A percentile compares a stretch with the other conserved stretches of the same genome.
Conservation (phyloP, 2,888 invertebrate species). For the Limnephilus rhombicus region DNA sequence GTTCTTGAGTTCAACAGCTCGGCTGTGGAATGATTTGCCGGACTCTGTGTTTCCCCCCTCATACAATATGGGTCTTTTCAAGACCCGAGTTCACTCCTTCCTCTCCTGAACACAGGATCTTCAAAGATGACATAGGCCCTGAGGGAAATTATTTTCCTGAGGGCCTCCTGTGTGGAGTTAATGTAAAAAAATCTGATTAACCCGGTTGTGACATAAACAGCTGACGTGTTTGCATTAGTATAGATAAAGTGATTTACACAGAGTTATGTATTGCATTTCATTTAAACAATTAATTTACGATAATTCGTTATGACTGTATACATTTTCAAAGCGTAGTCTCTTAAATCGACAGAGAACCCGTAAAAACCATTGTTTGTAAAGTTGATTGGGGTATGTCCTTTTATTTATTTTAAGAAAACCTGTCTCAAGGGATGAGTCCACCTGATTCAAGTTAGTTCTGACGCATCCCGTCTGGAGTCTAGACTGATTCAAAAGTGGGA, state of each 20-base stretch:
- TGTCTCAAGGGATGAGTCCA: background rate
- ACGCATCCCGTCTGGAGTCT: slow-evolving; percentile 20
- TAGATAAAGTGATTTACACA: background rate
- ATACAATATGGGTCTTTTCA: too few relatives aligned
- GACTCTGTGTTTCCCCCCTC: too few relatives aligned
- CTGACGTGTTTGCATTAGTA: background rate
- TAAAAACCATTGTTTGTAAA: background rate
- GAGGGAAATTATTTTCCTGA: too few relatives aligned
- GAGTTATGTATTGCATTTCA: background rate
- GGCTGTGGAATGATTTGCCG: too few relatives aligned
- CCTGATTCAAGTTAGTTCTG: background rate
- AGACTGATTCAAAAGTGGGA: background rate
- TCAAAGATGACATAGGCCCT: too few relatives aligned
- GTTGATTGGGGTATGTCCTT: background rate
- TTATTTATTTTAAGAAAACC: background rate
- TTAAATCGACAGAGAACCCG: background rate
- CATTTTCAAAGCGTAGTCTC: background rate
- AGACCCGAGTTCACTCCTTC: too few relatives aligned
- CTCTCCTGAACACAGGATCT: too few relatives aligned
- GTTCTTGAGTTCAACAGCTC: too few relatives aligned
- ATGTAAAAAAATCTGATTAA: background rate
- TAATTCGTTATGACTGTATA: background rate
- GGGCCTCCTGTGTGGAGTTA: too few relatives aligned
- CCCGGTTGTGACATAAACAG: background rate
- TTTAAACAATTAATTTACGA: background rate